These are phyloP conservation scores for Ctenopoma multispine DNA, from an alignment of 2,797 vertebrate species.

Conservation along the genomic window DNA sequence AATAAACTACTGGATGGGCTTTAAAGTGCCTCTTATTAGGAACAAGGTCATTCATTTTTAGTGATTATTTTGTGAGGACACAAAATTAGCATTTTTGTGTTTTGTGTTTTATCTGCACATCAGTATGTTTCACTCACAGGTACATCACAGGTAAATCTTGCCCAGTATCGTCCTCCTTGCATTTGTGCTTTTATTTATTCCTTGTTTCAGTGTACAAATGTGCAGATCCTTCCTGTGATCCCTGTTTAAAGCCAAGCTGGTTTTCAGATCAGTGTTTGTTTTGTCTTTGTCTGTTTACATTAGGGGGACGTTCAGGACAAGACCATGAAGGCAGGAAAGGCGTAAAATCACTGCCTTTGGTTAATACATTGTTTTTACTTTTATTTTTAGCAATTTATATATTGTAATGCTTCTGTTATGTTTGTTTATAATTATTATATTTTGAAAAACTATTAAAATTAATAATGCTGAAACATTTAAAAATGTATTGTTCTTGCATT, in stretches of 20 bases:
- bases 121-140: neutral
- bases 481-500: neutral
- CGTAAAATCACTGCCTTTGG: slow-evolving; percentile 64
- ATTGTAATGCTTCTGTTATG: slow-evolving; percentile 68
- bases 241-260: slow-evolving; percentile 9
- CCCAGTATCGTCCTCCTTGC: neutral
- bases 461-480: slow-evolving; percentile 32
- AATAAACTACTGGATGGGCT: neutral
- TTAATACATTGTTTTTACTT: slow-evolving; percentile 44
- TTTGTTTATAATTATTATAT: slow-evolving; percentile 74
- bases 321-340: slow-evolving; percentile 26
- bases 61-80: slow-evolving; percentile 2
- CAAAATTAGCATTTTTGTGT: neutral
- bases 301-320: slow-evolving; percentile 14
- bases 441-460: slow-evolving; percentile 74
- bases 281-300: slow-evolving; percentile 55
- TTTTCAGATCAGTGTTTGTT: slow-evolving; percentile 43
- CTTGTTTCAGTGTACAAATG: slow-evolving; percentile 14
- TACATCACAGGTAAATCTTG: neutral
- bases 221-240: slow-evolving; percentile 9
- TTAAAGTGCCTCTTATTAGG: neutral
- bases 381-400: slow-evolving; percentile 69
- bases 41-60: neutral
- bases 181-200: slow-evolving; percentile 45
- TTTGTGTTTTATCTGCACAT: slow-evolving; percentile 4